Percentiles rank a stretch among this genome's conserved stretches.
Conservation (phyloP, 2,888 invertebrate species). For the Drosophila seclusa region DNA sequence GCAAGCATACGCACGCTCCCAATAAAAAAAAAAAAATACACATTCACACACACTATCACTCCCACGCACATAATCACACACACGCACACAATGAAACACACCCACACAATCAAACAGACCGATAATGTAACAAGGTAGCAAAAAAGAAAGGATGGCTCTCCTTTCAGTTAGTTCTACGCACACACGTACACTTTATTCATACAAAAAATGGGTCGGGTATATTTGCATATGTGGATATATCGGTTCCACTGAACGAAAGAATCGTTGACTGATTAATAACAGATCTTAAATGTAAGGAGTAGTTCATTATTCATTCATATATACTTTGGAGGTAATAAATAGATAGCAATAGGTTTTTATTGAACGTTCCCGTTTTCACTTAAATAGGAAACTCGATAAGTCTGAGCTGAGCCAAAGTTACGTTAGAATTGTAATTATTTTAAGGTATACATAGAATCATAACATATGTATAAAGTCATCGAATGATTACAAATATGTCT, state of each 20-base stretch:
- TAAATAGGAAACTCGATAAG: not conserved
- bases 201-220: not conserved
- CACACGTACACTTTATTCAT: not conserved
- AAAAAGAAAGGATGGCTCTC: not conserved
- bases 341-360: not conserved
- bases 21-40: not conserved
- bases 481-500: not conserved
- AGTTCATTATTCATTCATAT: not conserved
- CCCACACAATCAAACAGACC: not conserved
- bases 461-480: not conserved
- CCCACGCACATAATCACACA: conserved; percentile 1
- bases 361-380: not conserved
- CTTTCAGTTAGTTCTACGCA: not conserved
- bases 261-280: not conserved
- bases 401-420: not conserved
- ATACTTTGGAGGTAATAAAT: too few species aligned
- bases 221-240: not conserved
- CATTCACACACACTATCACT: not conserved
- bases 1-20: not conserved
- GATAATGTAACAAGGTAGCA: not conserved
- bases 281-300: not conserved
- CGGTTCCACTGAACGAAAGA: not conserved
- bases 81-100: too few species aligned
- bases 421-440: not conserved
- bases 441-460: not conserved